Evolutionary conservation across 2,888 invertebrate species (phyloP).

Genomic region (Sarcophaga rosellei): DNA sequence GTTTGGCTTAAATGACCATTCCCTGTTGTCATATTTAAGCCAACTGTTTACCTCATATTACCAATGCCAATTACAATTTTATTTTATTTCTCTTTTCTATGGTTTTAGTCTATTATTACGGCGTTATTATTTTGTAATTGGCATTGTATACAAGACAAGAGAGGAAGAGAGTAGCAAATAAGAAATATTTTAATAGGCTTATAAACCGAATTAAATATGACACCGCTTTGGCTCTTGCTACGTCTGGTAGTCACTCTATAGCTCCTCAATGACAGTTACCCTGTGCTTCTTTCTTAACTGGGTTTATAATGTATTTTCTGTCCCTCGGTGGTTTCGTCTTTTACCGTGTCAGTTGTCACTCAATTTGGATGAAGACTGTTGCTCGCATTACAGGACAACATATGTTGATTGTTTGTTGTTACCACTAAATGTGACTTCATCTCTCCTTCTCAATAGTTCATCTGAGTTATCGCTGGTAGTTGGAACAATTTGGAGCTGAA

Average conservation of each 20-base stretch:
- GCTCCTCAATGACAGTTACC: neutral
- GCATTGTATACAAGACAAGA: neutral
- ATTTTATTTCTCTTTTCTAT: neutral
- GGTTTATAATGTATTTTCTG: slow-evolving; percentile 47
- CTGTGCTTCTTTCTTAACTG: slow-evolving; percentile 36
- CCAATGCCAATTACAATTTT: slow-evolving; percentile 2
- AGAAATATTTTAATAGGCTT: slow-evolving; percentile 48
- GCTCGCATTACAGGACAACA: slow-evolving; percentile 61
- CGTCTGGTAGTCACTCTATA: neutral
- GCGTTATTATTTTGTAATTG: neutral
- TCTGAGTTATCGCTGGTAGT: neutral
- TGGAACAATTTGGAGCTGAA: too few species aligned
- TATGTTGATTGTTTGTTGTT: slow-evolving; percentile 42
- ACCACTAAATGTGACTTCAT: slow-evolving; percentile 37
- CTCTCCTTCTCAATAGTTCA: neutral
- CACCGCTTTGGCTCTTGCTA: slow-evolving; percentile 73
- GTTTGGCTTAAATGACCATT: slow-evolving; percentile 37
- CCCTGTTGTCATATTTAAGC: neutral
- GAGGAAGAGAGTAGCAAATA: too few species aligned
- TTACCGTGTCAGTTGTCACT: slow-evolving; percentile 78
- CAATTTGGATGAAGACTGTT: slow-evolving; percentile 75
- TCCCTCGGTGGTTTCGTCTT: slow-evolving; percentile 21
- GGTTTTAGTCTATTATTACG: neutral
- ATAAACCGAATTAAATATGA: slow-evolving; percentile 79
- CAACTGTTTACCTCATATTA: slow-evolving; percentile 44